Base-by-base conservation (phyloP, 2,888 invertebrate species). In the Drosophila anomelani region DNA sequence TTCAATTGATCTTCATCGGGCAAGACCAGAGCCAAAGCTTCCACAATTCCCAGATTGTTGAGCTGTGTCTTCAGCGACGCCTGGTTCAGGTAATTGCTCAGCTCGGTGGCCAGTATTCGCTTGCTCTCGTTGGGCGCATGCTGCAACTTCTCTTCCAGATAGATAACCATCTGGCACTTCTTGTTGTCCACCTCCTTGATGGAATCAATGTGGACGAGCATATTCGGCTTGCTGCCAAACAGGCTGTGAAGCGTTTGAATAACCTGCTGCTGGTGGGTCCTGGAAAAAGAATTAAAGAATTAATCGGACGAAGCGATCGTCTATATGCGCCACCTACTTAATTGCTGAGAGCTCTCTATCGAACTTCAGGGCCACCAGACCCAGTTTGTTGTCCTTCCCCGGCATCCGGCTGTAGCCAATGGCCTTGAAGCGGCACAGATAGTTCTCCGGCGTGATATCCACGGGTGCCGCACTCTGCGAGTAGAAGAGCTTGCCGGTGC, bases 331-430 rank as follows among this genome's bases (percentile, higher is more conserved):
- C 1, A 89, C 93, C 91, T 90, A 96, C 96, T 95, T 95, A 32
- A 98, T 94, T 77, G 97, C 96, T n/a, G 95, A 93, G 69, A 96
- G 95, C 69, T 96, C 94, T 90, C 97, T 97, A 87, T 95, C 96
- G 84, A 99, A 96, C 62, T 96, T 94, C 77, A 99, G 91, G 4
- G 96, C 96, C 0, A 99, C 97, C 47, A 97, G 94, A 0, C 99
- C 99, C 86, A 98, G 97, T 87, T 97, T 97, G 90, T 98, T 98
- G 73, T 97, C 97, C 55, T 96, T 95, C 5, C 95, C 95, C 0
- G 98, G 97, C 78, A 98, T 94, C 23, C 96, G 95, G 79, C 97
- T 97, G 91, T 99, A 99, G 0, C 98, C 98, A 60, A 99, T 96
- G 0, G 98, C 97, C 93, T 98, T 99, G 91, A 99, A 98, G 47